These are phyloP conservation scores for Lepidotrigona ventralis DNA, from an alignment of 1,140 invertebrate genomes.

Conservation along the genomic window DNA sequence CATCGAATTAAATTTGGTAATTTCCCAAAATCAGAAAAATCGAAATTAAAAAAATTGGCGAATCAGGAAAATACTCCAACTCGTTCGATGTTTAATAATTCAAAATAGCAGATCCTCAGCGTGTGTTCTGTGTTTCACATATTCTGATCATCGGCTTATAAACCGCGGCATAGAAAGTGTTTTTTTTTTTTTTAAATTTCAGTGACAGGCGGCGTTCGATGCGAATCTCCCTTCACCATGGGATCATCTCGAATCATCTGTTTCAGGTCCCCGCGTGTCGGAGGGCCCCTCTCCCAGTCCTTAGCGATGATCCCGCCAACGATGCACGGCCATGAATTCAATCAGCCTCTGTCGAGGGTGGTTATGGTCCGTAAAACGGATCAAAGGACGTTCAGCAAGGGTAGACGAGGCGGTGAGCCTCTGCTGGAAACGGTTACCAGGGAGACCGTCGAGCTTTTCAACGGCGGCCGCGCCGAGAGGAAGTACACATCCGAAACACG, in stretches of 20 bases:
- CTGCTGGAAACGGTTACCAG: slow-evolving; percentile 82
- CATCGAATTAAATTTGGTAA: too few species aligned
- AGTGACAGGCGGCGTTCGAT: not conserved
- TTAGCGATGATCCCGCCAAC: slow-evolving; percentile 79
- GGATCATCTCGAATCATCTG: not conserved
- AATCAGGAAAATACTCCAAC: not conserved
- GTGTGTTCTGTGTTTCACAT: not conserved
- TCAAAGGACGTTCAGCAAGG: slow-evolving; percentile 81
- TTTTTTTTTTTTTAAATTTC: too few species aligned
- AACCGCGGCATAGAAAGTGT: not conserved
- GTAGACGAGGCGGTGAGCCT: slow-evolving; percentile 76
- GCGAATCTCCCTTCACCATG: too few species aligned
- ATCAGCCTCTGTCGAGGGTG: slow-evolving; percentile 81
- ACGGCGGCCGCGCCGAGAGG: slow-evolving; percentile 81
- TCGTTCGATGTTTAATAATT: not conserved
- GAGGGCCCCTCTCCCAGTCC: slow-evolving; percentile 78
- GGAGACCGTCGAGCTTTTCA: slow-evolving; percentile 83
- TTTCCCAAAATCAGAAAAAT: too few species aligned
- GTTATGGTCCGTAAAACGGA: slow-evolving; percentile 85
- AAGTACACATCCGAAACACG: slow-evolving; percentile 83
- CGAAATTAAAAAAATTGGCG: too few species aligned
- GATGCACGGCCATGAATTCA: slow-evolving; percentile 82
- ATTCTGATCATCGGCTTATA: not conserved
- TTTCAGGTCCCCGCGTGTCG: slow-evolving; percentile 76
- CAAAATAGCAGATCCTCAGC: not conserved